phyloP scores from a whole-genome alignment of 1,140 invertebrate species.

The Octopus sinensis region DNA sequence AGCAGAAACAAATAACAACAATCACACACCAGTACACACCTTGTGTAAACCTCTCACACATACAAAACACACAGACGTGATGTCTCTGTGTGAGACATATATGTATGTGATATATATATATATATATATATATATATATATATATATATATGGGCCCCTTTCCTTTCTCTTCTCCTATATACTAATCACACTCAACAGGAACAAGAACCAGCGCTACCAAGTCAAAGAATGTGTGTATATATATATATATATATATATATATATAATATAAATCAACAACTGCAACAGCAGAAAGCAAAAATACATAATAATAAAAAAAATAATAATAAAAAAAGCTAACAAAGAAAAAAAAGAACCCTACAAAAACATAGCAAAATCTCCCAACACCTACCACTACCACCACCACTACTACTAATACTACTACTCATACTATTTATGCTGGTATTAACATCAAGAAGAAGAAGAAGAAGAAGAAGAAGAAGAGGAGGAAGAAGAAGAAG shows the following conservation, averaged over 20 bases:
- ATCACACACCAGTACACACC: neutral
- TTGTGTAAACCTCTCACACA: neutral
- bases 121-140: neutral
- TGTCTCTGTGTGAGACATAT: neutral
- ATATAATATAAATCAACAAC: neutral
- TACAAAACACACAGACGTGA: neutral
- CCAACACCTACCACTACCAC: no score
- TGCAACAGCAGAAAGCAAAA: neutral
- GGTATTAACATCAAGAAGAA: neutral
- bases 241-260: no score
- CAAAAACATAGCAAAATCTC: no score
- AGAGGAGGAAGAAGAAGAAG: neutral
- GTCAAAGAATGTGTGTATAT: no score
- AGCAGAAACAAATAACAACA: neutral
- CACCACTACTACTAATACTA: no score
- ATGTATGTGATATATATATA: neutral
- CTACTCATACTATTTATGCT: no score
- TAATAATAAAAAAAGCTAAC: no score
- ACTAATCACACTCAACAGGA: no score
- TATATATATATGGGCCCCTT: neutral
- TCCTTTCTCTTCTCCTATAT: no score
- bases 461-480: neutral
- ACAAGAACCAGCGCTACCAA: no score
- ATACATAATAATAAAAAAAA: neutral
- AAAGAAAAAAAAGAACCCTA: no score